phyloP scores from a whole-genome alignment of 2,888 invertebrate species.

The Scaptomyza parva region DNA sequence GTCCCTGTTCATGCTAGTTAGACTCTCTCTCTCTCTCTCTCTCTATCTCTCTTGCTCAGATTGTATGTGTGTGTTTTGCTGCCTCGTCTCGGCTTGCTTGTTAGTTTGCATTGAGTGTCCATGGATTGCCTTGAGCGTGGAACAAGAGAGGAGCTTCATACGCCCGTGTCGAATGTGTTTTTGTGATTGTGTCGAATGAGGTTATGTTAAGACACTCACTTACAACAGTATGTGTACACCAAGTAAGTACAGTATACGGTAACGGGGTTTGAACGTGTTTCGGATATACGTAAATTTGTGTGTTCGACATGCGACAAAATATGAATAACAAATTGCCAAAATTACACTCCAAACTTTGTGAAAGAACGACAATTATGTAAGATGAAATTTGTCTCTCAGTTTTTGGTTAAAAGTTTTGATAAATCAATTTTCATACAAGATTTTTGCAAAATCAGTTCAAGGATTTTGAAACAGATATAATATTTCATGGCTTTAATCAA shows the following conservation, averaged over 20 bases:
- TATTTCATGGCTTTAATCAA: no score
- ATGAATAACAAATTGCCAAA: background rate
- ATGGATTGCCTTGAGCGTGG: slow-evolving; percentile 56
- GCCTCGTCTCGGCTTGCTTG: slow-evolving; percentile 41
- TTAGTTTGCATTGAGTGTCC: slow-evolving; percentile 73
- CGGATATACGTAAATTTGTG: background rate
- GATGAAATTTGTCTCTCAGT: no score
- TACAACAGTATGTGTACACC: slow-evolving; percentile 4
- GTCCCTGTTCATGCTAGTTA: slow-evolving; percentile 28
- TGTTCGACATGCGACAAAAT: background rate
- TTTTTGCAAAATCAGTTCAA: no score
- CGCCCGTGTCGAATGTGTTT: background rate
- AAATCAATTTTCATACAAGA: no score
- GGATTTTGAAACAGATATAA: no score
- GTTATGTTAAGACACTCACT: slow-evolving; percentile 43
- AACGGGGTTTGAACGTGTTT: background rate
- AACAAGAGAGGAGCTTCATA: background rate
- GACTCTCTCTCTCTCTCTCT: slow-evolving; percentile 7
- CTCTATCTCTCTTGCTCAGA: slow-evolving; percentile 12
- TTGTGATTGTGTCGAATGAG: slow-evolving; percentile 30
- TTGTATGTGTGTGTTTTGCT: slow-evolving; percentile 30
- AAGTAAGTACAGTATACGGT: background rate
- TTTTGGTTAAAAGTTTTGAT: no score
- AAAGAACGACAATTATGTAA: background rate
- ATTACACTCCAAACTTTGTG: background rate